phyloP scores from a whole-genome alignment of 92 coral and sea anemone species.

The Porites divaricata region DNA sequence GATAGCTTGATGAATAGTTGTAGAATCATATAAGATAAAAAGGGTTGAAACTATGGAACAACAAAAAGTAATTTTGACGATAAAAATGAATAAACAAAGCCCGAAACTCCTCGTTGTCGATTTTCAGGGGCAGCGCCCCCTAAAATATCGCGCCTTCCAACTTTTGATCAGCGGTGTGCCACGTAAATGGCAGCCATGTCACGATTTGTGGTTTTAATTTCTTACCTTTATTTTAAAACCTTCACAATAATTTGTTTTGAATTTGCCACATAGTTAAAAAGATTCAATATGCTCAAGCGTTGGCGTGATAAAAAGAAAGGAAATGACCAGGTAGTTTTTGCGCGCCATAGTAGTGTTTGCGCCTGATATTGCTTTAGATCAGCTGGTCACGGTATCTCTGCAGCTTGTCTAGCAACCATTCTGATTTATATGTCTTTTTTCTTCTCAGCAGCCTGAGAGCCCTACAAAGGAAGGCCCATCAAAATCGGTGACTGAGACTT shows the following conservation, averaged over 20 bases:
- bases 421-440: not conserved
- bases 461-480: constrained; percentile 26
- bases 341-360: not conserved
- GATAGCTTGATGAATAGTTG: not conserved
- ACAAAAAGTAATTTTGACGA: not conserved
- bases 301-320: constrained; percentile 80
- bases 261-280: not conserved
- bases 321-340: constrained; percentile 31
- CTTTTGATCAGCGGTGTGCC: constrained; percentile 34
- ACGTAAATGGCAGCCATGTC: constrained; percentile 16
- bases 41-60: not conserved
- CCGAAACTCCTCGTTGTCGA: constrained; percentile 9
- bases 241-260: not conserved
- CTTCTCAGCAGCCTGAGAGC: constrained; percentile 31
- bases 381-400: no score
- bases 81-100: not conserved
- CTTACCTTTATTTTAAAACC: not conserved
- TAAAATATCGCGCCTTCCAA: constrained; percentile 33
- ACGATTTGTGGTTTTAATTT: constrained; percentile 5
- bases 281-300: constrained; percentile 78
- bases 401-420: no score
- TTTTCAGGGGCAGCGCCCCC: constrained; percentile 62
- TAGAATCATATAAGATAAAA: not conserved
- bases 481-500: constrained; percentile 32
- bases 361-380: no score